Conservation (phyloP, 64 coral and sea anemone genomes). For the Hydrozoanthus tunicans region DNA sequence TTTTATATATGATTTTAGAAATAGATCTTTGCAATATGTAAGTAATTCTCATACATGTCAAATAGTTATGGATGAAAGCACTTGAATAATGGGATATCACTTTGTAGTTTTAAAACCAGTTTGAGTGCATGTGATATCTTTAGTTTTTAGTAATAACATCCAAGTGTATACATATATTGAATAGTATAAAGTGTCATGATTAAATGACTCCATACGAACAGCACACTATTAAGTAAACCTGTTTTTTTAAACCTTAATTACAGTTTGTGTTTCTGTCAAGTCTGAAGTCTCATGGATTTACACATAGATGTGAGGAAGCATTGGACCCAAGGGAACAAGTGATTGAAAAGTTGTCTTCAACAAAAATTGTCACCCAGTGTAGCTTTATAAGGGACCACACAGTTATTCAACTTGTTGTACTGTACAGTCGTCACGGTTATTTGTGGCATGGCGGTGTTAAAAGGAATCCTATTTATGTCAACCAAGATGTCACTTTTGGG, state of each 20-base stretch:
- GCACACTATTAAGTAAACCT: no score
- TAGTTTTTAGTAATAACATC: background rate
- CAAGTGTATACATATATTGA: no score
- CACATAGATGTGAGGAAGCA: background rate
- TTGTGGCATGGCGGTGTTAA: slow-evolving; percentile 17
- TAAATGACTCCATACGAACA: no score
- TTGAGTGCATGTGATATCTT: background rate
- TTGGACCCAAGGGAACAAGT: slow-evolving; percentile 4
- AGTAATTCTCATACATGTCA: background rate
- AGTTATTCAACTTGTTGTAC: slow-evolving; percentile 10
- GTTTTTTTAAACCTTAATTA: background rate
- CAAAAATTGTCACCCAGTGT: background rate
- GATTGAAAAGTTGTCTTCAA: background rate
- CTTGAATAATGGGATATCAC: background rate
- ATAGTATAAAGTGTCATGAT: no score
- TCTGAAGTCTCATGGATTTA: slow-evolving; percentile 20
- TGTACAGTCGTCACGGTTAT: slow-evolving; percentile 26
- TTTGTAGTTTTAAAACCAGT: background rate
- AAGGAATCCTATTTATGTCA: background rate
- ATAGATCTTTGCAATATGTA: background rate
- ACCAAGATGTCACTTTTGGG: background rate
- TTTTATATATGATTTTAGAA: background rate
- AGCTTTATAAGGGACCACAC: background rate
- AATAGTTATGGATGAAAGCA: background rate
- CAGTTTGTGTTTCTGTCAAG: slow-evolving; percentile 23